Conservation (phyloP, 2,797 vertebrate genomes). For the Peromyscus aztecus region DNA sequence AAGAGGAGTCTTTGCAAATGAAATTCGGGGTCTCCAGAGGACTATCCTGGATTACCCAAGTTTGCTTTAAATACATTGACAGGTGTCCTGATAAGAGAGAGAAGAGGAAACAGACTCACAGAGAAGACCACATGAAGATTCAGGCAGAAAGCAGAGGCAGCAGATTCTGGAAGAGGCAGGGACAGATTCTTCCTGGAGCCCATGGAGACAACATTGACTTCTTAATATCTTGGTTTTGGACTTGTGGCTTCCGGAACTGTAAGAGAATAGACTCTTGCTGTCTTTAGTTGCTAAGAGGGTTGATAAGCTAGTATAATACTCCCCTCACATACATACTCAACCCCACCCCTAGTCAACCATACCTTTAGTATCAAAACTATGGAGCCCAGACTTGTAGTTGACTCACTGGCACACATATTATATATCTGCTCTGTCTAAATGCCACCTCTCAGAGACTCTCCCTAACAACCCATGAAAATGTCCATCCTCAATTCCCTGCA, state of each 20-base stretch:
- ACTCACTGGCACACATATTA: background rate
- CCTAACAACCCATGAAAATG: background rate
- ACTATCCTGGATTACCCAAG: background rate
- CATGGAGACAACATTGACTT: background rate
- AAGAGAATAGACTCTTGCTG: background rate
- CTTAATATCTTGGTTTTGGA: background rate
- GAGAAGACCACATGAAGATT: background rate
- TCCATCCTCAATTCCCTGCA: background rate
- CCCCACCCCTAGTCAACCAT: background rate
- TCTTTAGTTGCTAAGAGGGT: background rate
- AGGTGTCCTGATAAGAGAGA: background rate
- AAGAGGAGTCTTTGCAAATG: background rate
- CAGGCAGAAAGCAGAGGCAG: background rate
- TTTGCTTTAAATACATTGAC: background rate
- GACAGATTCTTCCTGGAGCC: background rate
- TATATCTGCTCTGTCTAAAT: background rate
- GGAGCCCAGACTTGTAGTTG: background rate
- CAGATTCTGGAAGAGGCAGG: background rate
- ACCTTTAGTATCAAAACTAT: background rate
- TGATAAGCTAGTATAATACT: background rate
- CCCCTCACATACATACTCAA: fast-evolving
- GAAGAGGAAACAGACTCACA: background rate
- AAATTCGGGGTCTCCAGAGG: background rate
- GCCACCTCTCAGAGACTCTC: background rate
- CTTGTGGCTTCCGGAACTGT: background rate